phyloP scores from a whole-genome alignment of 1,140 invertebrate species.

The Lasioglossum albipes region DNA sequence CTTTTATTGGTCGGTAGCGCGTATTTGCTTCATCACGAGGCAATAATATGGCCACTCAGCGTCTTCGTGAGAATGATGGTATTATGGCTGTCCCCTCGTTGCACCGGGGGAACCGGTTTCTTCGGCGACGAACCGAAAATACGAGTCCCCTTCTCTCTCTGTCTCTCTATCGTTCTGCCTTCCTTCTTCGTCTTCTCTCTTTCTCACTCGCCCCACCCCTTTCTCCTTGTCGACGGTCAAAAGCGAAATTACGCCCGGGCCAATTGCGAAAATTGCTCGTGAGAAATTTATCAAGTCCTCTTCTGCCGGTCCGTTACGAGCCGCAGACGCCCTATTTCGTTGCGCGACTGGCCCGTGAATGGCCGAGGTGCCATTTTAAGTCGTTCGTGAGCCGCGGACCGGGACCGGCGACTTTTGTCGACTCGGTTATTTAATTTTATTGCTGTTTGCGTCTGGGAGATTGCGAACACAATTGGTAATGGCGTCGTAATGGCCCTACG shows the following conservation, averaged over 20 bases:
- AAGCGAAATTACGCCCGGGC: slow-evolving; percentile 54
- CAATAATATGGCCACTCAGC: slow-evolving; percentile 62
- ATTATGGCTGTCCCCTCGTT: slow-evolving; percentile 57
- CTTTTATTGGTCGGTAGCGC: slow-evolving; percentile 67
- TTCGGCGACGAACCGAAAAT: slow-evolving; percentile 42
- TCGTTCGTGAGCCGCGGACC: background rate
- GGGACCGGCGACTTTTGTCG: background rate
- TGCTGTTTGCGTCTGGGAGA: background rate
- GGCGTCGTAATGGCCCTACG: background rate
- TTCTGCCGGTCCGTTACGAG: background rate
- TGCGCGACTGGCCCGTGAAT: background rate
- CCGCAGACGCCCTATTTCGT: background rate
- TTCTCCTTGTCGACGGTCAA: slow-evolving; percentile 27
- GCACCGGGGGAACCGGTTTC: slow-evolving; percentile 65
- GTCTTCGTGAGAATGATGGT: slow-evolving; percentile 58
- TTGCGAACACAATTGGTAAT: background rate
- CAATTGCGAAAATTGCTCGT: slow-evolving; percentile 55
- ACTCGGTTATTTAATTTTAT: slow-evolving; percentile 1
- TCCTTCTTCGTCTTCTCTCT: background rate
- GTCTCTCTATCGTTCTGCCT: background rate
- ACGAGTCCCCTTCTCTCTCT: background rate
- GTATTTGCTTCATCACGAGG: slow-evolving; percentile 65
- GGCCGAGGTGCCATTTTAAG: background rate
- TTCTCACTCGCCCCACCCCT: background rate
- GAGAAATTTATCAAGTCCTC: slow-evolving; percentile 37